phyloP scores from a whole-genome alignment of 2,888 invertebrate species.

The Thalpophila matura region DNA sequence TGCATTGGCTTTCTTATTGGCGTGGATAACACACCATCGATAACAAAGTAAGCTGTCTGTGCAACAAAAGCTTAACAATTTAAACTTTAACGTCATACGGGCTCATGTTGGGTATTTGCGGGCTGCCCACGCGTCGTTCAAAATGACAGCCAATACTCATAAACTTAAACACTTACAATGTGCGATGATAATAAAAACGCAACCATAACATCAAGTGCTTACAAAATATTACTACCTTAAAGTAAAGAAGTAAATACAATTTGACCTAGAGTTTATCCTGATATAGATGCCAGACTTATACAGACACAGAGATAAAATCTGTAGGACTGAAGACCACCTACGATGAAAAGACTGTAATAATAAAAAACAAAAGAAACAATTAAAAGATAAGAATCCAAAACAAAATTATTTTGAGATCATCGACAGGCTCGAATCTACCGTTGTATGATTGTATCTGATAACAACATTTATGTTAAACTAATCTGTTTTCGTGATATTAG shows the following conservation, averaged over 20 bases:
- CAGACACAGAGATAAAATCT: constrained; percentile 16
- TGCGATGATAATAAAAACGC: constrained; percentile 41
- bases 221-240: constrained; percentile 9
- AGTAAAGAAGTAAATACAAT: not conserved
- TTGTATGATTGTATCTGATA: constrained; percentile 2
- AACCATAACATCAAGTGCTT: constrained; percentile 26
- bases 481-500: not conserved
- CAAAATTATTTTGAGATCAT: constrained; percentile 13
- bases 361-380: constrained; percentile 28
- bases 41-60: constrained; percentile 6
- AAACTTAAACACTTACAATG: constrained; percentile 52
- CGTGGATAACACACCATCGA: not conserved
- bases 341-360: constrained; percentile 17
- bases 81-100: constrained; percentile 25
- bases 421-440: not conserved
- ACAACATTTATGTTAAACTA: not conserved
- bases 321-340: constrained; percentile 38
- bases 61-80: constrained; percentile 1
- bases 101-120: constrained; percentile 17
- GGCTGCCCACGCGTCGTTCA: constrained; percentile 61
- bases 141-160: constrained; percentile 64
- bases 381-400: constrained; percentile 34
- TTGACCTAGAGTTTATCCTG: constrained; percentile 4
- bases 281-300: not conserved
- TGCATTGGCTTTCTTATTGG: not conserved